Evolutionary conservation across 2,797 vertebrate genomes (phyloP).

Genomic region (Enteromius radiatus): DNA sequence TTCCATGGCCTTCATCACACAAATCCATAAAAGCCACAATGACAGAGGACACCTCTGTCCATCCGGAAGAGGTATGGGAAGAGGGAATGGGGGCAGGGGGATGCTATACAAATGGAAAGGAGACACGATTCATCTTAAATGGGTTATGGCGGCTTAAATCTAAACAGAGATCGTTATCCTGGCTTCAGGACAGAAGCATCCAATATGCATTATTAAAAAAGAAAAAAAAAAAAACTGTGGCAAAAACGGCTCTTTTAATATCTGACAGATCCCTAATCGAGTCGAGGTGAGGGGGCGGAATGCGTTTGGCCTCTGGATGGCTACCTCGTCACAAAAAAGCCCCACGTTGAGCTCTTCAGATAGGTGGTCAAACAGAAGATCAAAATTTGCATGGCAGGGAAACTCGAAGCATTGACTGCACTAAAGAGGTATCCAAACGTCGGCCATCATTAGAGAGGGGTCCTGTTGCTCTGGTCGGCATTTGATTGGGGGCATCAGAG

Average conservation of each 20-base stretch:
- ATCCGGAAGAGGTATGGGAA: slow-evolving; percentile 18
- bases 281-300: slow-evolving; percentile 34
- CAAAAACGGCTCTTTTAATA: slow-evolving; percentile 45
- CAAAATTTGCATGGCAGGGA: slow-evolving; percentile 58
- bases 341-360: slow-evolving; percentile 11
- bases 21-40: slow-evolving; percentile 53
- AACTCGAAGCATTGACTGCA: slow-evolving; percentile 6
- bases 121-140: slow-evolving; percentile 39
- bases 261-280: slow-evolving; percentile 45
- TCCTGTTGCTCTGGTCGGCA: neutral
- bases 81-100: neutral
- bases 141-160: slow-evolving; percentile 41
- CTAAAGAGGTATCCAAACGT: slow-evolving; percentile 1
- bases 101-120: slow-evolving; percentile 33
- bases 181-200: slow-evolving; percentile 8
- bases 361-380: slow-evolving; percentile 24
- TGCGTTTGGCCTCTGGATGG: slow-evolving; percentile 16
- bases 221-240: neutral
- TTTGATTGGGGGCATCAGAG: slow-evolving; percentile 29
- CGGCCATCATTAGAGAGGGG: slow-evolving; percentile 1
- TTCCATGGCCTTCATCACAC: slow-evolving; percentile 53
- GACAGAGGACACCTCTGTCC: slow-evolving; percentile 46
- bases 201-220: slow-evolving; percentile 7
- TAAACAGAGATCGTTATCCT: slow-evolving; percentile 25
- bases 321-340: neutral